Evolutionary conservation across 1,140 invertebrate species (phyloP).

Genomic region (Drosophila tani): DNA sequence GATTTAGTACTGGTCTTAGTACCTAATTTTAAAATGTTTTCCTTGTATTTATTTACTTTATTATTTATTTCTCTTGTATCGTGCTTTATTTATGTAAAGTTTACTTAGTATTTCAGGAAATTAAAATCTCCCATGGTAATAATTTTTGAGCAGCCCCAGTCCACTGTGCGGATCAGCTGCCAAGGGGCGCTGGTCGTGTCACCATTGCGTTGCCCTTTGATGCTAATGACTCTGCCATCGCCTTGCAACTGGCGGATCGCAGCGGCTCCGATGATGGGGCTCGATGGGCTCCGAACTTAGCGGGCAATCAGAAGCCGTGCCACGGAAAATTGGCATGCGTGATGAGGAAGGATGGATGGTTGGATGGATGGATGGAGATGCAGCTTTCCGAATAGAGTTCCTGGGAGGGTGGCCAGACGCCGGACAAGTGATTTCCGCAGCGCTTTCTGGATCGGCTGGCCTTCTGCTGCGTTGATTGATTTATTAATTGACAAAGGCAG

Average conservation of each 20-base stretch:
- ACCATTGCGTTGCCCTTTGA: constrained; percentile 56
- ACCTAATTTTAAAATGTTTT: no score
- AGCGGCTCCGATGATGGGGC: constrained; percentile 23
- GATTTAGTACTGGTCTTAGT: no score
- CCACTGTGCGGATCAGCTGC: constrained; percentile 37
- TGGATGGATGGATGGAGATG: constrained; percentile 5
- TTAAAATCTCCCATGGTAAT: no score
- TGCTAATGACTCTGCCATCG: constrained; percentile 62
- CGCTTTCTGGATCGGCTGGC: constrained; percentile 49
- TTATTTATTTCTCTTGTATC: no score
- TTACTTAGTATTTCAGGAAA: no score
- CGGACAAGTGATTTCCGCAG: constrained; percentile 72
- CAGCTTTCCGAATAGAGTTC: constrained; percentile 14
- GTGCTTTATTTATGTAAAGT: no score
- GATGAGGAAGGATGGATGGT: constrained; percentile 34
- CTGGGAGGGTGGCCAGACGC: constrained; percentile 13
- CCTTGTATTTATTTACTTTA: no score
- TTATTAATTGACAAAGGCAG: constrained; percentile 82
- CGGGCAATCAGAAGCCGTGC: constrained; percentile 61
- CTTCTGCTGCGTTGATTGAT: constrained; percentile 70
- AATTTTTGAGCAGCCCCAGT: no score
- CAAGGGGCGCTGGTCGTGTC: constrained; percentile 33
- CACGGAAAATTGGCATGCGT: constrained; percentile 63
- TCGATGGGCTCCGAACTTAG: constrained; percentile 63
- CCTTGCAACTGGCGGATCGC: constrained; percentile 42